These are phyloP conservation scores for Nanorana parkeri DNA, from an alignment of 2,113 vertebrate species.

Conservation along the genomic window DNA sequence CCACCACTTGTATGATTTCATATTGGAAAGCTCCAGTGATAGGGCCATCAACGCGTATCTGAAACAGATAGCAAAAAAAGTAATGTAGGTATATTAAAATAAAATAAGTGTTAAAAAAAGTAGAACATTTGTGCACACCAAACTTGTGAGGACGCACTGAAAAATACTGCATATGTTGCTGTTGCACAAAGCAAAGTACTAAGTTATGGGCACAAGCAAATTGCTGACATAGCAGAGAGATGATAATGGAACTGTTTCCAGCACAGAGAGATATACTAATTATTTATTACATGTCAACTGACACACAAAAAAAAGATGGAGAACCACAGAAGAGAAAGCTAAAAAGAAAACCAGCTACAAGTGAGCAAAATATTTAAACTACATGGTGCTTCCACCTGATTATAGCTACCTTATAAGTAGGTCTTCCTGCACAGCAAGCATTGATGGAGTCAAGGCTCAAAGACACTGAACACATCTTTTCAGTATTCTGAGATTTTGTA, in stretches of 20 bases:
- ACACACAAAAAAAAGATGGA: neutral
- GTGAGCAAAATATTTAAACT: too few species aligned
- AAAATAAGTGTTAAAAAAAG: neutral
- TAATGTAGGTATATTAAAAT: neutral
- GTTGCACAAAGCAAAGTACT: neutral
- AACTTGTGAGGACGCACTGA: neutral
- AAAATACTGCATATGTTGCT: neutral
- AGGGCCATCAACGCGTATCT: slow-evolving; percentile 93
- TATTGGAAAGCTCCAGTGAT: slow-evolving; percentile 85
- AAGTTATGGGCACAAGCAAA: neutral
- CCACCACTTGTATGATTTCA: slow-evolving; percentile 91
- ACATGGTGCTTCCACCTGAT: too few species aligned
- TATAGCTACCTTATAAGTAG: too few species aligned
- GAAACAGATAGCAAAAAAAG: slow-evolving; percentile 51
- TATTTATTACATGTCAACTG: neutral
- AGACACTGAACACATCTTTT: too few species aligned
- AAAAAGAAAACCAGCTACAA: too few species aligned
- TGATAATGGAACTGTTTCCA: neutral
- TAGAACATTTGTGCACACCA: neutral
- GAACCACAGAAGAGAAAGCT: too few species aligned
- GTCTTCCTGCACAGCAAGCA: too few species aligned
- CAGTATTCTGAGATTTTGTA: too few species aligned
- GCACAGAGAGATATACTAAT: neutral
- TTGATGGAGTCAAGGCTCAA: too few species aligned
- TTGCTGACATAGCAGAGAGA: neutral